Evolutionary conservation across 2,888 invertebrate genomes (phyloP), one percentile per base, ranked within the genome.

Genomic region (Tinea semifulvella): DNA sequence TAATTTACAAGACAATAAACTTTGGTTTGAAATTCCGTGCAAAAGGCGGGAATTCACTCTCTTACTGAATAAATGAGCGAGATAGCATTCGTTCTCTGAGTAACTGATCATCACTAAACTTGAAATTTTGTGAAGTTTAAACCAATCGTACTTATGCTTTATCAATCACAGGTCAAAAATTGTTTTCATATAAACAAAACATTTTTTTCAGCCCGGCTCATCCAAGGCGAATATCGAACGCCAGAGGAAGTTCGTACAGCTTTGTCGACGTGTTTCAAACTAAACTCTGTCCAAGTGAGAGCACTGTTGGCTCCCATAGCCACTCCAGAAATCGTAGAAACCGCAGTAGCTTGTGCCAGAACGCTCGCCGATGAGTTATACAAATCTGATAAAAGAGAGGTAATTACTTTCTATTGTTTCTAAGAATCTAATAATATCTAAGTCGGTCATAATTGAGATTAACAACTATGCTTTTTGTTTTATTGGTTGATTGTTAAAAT

Each of bases 211-310:
- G 79, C 79, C 2, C 76, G 75, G 0, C 62, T 80, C 8, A 75
- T 80, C 52, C 76, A 79, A 44, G 70, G 75, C 50, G 62, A 65
- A 50, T 77, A 77, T 56, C 68, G 74, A 1, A 61, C 60, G 1
- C 87, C 91, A 5, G 96, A 97, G 54, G 97, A 98, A 61, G 87
- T 94, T 38, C 92, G 95, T 36, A 90, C 90, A 45, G 85, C 98
- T 50, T 90, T 95, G 46, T 90, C 95, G 43, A 91, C 95, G 19
- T 98, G 98, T 72, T 97, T 96, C 82, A 97, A 98, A 61, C 84
- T 99, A 50, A 99, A 99, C 81, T 98, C 98, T 0, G 84, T 96
- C 51, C 98, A 98, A 72, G 87, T 98, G 56, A 86, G 92, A 43
- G 94, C 94, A 14, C 71, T 98, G 48, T 79, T 98, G 44, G 57